Base-by-base conservation (phyloP, 1,140 invertebrate genomes). In the Drosophila triauraria region DNA sequence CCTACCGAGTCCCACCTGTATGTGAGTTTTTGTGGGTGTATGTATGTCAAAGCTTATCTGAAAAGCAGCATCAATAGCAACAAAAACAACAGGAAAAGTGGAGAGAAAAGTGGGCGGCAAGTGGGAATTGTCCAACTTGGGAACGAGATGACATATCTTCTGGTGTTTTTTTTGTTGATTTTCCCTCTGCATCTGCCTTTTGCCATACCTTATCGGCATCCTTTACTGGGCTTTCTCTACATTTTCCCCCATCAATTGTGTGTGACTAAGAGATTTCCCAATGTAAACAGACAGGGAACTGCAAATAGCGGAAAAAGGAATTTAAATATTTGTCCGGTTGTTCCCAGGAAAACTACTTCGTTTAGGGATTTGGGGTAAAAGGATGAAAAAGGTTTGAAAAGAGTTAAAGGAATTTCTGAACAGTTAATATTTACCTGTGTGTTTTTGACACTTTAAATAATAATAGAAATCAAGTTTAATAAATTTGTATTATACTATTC, bases 21-120 rank as follows among this genome's bases (percentile, higher is more conserved):
- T 54, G 17, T 54, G 20, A 6, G 17, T 15, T 40, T n/a, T 40
- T 38, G 32, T 54, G 53, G 53, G 53, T 54, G 53, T 67, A 57
- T 64, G 43, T 67, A 59, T 56, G 77, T 60, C 64, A 62, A 35
- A 71, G 83, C 84, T 87, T 87, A 87, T 87, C 84, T 83, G 58
- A 44, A 53, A 68, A 67, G 72, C 83, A 82, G 63, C 84, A 87
- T 86, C 84, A 80, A 51, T 67, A 44, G 68, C 71, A 67, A 53
- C 75, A 51, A 53, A 15, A 57, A 57, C 20, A 64, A 23, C 30
- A 25, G 40, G 15, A 53, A 57, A 64, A 59, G 40, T 20, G 25
- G 63, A 32, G 32, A n/a, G 42, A 46, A 43, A 64, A 64, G 61
- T 64, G 54, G 54, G 38, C 10, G 61, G 61, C 15, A 25, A 25